Percentiles rank a stretch among this genome's conserved stretches.
These are phyloP conservation scores for Lathronympha strigana DNA, from an alignment of 2,888 invertebrate species.

Conservation along the genomic window DNA sequence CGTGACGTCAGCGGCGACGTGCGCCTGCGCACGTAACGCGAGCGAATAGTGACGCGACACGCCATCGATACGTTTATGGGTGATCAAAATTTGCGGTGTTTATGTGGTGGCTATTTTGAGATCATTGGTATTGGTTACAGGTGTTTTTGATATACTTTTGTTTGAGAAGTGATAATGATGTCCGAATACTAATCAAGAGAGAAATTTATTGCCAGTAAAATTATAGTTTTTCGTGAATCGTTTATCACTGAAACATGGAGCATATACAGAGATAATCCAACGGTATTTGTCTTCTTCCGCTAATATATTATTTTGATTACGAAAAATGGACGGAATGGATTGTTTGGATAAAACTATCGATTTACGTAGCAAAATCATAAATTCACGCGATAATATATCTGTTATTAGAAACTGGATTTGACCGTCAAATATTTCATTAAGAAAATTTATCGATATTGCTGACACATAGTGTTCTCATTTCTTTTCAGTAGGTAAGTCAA, in stretches of 20 bases:
- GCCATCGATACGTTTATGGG: constrained; percentile 32
- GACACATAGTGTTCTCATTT: constrained; percentile 15
- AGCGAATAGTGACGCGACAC: constrained; percentile 61
- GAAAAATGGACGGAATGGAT: too few relatives aligned
- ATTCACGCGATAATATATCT: too few relatives aligned
- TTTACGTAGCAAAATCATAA: too few relatives aligned
- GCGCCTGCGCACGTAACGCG: constrained; percentile 70
- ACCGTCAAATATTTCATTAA: constrained; percentile 1
- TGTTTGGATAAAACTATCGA: too few relatives aligned
- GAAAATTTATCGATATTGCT: constrained; percentile 22
- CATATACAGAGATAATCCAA: too few relatives aligned
- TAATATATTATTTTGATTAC: too few relatives aligned
- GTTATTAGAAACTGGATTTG: not conserved
- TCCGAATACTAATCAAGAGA: not conserved
- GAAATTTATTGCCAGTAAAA: too few relatives aligned
- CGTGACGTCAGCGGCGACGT: constrained; percentile 68
- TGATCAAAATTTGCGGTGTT: constrained; percentile 1
- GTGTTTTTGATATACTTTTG: not conserved
- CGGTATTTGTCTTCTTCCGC: too few relatives aligned
- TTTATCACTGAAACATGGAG: too few relatives aligned
- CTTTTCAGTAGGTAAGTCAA: constrained; percentile 16
- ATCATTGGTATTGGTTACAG: not conserved
- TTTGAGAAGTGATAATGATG: not conserved
- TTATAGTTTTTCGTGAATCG: too few relatives aligned
- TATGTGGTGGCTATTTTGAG: constrained; percentile 13